phyloP scores from a whole-genome alignment of 2,888 invertebrate genomes.

The Galeruca laticollis region DNA sequence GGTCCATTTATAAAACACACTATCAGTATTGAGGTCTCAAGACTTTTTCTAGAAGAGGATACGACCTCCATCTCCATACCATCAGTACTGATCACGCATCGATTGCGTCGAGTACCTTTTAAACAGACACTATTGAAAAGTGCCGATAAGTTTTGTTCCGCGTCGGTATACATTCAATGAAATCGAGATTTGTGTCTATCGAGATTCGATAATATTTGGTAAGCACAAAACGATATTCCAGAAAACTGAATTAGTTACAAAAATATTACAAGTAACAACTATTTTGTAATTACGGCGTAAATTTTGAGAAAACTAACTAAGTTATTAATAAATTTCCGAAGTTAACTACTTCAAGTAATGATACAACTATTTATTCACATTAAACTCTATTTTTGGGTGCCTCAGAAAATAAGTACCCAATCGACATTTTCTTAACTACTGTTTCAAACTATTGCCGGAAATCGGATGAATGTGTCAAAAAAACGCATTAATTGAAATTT shows the following conservation, averaged over 20 bases:
- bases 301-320: too few relatives aligned
- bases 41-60: slow-evolving; percentile 51
- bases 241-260: not conserved
- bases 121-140: not conserved
- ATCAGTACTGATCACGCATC: slow-evolving; percentile 31
- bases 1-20: slow-evolving; percentile 6
- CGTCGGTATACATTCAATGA: not conserved
- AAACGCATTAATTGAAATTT: too few relatives aligned
- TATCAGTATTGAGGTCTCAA: slow-evolving; percentile 48
- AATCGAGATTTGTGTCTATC: not conserved
- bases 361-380: too few relatives aligned
- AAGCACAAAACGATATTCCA: not conserved
- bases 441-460: too few relatives aligned
- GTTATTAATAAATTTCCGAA: too few relatives aligned
- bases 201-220: not conserved
- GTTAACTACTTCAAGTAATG: too few relatives aligned
- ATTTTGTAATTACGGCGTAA: too few relatives aligned
- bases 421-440: too few relatives aligned
- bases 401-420: too few relatives aligned
- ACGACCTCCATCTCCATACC: slow-evolving; percentile 51
- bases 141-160: not conserved
- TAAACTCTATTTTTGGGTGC: too few relatives aligned
- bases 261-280: too few relatives aligned
- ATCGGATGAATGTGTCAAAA: too few relatives aligned
- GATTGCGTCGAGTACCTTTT: slow-evolving; percentile 25